Evolutionary conservation across 2,888 invertebrate genomes (phyloP), one percentile per base, ranked within the genome.

Genomic region (Campopleginae sp.): DNA sequence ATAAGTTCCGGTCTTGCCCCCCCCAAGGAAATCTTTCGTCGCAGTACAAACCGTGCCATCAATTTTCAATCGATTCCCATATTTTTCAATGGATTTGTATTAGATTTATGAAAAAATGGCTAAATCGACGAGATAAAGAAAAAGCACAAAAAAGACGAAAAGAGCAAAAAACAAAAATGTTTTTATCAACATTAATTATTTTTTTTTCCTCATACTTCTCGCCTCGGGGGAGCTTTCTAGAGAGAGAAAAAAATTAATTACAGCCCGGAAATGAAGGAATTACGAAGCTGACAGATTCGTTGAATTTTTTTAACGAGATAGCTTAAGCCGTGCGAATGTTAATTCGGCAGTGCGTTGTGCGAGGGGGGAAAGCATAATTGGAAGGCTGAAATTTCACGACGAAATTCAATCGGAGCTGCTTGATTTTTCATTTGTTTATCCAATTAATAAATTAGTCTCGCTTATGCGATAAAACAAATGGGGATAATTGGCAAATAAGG

Each of bases 1-100:
- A 76, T 80, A 79, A 76, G 75, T 86, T 86, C 87, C 81, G 88
- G 86, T 86, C 84, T 86, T 61, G 90, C 14, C 90, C 90, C 90
- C 46, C 90, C 90, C 46, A 83, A 90, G 90, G 90, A 90, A 90
- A 90, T 90, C 89, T 88, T 88, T 88, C 88, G 85, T 87, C 87
- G 86, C 76, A 79, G 33, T 70, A 68, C 48, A 66, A 76, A 63
- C 27, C 23, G 31, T 42, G 68, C 27, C 58, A 14, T 14, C 27
- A 14, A 58, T 58, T 27, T 58, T 58, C 23, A 8, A 12, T 14
- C 27, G 58, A 58, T 58, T 58, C 27, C 27, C 58, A 58, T 58
- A 58, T 14, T 12, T 58, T 14, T 12, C 58, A 14, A 58, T 27
- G 12, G 5, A 23, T 66, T 19, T 66, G 14, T 66, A 19, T 38